Evolutionary conservation across 2,113 vertebrate genomes (phyloP).

Genomic region (Clarias macrocephalus): DNA sequence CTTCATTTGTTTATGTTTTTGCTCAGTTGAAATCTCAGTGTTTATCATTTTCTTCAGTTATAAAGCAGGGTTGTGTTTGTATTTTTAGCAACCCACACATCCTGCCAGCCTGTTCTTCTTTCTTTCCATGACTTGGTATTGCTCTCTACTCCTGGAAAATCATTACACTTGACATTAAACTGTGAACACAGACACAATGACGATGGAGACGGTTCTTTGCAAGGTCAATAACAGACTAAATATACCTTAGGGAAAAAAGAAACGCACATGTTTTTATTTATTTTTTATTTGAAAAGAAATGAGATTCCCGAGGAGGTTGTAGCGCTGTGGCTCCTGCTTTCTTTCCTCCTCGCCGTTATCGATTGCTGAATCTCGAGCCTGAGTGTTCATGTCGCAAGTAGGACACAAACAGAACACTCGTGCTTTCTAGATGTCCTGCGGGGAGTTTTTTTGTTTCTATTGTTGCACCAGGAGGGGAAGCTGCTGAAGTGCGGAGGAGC

Average conservation of each 20-base stretch:
- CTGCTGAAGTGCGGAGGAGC: neutral
- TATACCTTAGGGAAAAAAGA: neutral
- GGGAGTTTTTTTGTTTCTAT: neutral
- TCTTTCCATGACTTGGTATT: no score
- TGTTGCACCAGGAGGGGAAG: neutral
- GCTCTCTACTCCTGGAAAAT: neutral
- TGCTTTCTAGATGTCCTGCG: neutral
- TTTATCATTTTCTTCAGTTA: neutral
- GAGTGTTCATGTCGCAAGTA: neutral
- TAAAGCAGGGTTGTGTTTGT: neutral
- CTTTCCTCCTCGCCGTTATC: neutral
- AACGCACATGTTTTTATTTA: neutral
- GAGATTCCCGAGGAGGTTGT: neutral
- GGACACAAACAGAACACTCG: neutral
- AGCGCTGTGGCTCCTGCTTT: neutral
- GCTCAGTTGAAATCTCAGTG: neutral
- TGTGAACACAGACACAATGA: neutral
- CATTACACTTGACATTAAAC: neutral
- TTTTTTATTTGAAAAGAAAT: neutral
- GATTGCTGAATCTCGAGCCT: neutral
- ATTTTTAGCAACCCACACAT: neutral
- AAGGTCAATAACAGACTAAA: neutral
- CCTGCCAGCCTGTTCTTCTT: neutral
- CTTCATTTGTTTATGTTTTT: neutral
- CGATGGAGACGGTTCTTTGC: neutral